These are phyloP conservation scores for Chloebia gouldiae DNA, from an alignment of 2,113 vertebrate genomes.

Conservation along the genomic window DNA sequence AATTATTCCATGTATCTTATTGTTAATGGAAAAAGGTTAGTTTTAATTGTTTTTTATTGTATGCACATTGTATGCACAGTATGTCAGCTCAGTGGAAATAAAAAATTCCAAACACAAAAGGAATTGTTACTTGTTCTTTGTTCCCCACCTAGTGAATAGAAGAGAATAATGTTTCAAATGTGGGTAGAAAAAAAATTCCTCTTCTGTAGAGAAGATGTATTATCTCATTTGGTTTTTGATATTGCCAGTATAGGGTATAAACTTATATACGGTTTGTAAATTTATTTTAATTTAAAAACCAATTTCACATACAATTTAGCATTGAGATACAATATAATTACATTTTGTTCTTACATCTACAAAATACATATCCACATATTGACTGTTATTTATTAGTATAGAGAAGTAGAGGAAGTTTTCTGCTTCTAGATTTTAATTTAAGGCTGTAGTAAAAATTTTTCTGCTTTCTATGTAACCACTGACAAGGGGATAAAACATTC, in stretches of 20 bases:
- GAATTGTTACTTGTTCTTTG: background rate
- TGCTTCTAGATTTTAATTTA: background rate
- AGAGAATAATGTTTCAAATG: background rate
- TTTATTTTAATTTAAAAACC: background rate
- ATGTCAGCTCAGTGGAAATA: background rate
- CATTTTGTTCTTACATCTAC: background rate
- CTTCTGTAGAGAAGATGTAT: background rate
- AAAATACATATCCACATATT: background rate
- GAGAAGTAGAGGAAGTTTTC: background rate
- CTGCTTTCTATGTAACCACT: background rate
- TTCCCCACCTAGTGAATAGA: background rate
- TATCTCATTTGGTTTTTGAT: background rate
- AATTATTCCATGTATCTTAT: background rate
- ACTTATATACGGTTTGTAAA: background rate
- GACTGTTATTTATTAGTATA: background rate
- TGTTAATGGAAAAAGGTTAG: background rate
- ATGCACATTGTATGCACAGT: background rate
- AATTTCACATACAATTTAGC: background rate
- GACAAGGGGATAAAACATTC: background rate
- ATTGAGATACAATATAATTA: background rate
- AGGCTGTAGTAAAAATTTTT: background rate
- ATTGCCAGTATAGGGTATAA: background rate
- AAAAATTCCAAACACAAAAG: background rate
- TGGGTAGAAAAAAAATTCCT: background rate
- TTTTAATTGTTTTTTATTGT: background rate